phyloP scores from a whole-genome alignment of 2,113 vertebrate species.

The Ranitomeya variabilis region DNA sequence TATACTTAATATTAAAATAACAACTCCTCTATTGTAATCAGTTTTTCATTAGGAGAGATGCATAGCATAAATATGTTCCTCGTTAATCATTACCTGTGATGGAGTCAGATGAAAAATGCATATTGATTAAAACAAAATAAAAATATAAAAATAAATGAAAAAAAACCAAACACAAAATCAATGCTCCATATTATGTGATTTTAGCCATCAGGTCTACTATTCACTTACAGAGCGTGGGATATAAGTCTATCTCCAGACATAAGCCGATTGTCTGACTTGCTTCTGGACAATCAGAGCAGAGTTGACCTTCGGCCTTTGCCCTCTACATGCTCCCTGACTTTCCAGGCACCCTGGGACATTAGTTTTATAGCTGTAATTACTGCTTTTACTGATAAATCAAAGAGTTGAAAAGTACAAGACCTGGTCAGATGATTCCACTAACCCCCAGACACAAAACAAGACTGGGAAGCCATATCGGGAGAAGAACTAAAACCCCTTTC shows the following conservation, averaged over 20 bases:
- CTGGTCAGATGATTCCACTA: not conserved
- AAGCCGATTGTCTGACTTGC: conserved; percentile 62
- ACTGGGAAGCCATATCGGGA: not conserved
- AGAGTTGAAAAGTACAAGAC: conserved; percentile 53
- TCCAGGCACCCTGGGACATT: conserved; percentile 59
- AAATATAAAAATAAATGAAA: not conserved
- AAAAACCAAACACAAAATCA: not conserved
- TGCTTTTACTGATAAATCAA: conserved; percentile 53
- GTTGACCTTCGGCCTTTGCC: conserved; percentile 68
- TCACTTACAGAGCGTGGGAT: not conserved
- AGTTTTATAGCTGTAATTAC: conserved; percentile 60
- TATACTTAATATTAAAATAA: not conserved
- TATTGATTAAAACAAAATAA: not conserved
- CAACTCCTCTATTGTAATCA: not conserved
- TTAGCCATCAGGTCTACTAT: not conserved
- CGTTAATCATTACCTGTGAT: too few species aligned
- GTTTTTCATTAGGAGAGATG: not conserved
- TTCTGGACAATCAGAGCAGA: conserved; percentile 65
- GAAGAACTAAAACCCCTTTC: not conserved
- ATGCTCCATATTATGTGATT: not conserved
- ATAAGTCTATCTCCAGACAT: not conserved
- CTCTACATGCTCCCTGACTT: conserved; percentile 62
- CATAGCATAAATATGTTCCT: too few species aligned
- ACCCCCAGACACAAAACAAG: conserved; percentile 2
- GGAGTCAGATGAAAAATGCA: not conserved